Conservation (phyloP, 2,888 invertebrate genomes). For the Rotaria sp. region DNA sequence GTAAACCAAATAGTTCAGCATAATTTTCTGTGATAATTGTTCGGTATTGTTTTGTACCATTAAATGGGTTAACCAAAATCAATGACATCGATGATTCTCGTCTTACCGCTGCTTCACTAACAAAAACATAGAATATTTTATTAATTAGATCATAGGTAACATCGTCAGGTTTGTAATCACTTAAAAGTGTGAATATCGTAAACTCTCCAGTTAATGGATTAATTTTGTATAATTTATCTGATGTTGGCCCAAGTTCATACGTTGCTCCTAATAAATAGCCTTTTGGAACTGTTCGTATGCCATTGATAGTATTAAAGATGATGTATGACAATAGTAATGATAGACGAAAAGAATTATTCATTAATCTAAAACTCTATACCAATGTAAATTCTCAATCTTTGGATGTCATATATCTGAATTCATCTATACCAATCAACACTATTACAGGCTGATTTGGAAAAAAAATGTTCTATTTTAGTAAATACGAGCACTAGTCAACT, state of each 20-base stretch:
- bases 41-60: conserved; percentile 7
- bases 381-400: not conserved
- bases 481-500: no score
- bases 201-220: conserved; percentile 7
- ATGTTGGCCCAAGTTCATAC: not conserved
- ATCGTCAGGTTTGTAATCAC: not conserved
- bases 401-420: not conserved
- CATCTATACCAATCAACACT: not conserved
- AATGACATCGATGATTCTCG: not conserved
- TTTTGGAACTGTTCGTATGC: not conserved
- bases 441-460: not conserved
- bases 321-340: not conserved
- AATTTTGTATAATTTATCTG: not conserved
- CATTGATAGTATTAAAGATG: not conserved
- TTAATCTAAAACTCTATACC: not conserved
- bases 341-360: not conserved
- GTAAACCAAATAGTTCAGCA: not conserved
- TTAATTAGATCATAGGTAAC: not conserved
- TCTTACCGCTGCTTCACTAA: not conserved
- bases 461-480: no score
- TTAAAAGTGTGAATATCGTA: not conserved
- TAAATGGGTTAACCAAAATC: not conserved
- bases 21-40: not conserved
- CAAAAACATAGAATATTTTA: conserved; percentile 2
- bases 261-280: conserved; percentile 20